Evolutionary conservation across 2,888 invertebrate genomes (phyloP).

Genomic region (Plagodis pulveraria): DNA sequence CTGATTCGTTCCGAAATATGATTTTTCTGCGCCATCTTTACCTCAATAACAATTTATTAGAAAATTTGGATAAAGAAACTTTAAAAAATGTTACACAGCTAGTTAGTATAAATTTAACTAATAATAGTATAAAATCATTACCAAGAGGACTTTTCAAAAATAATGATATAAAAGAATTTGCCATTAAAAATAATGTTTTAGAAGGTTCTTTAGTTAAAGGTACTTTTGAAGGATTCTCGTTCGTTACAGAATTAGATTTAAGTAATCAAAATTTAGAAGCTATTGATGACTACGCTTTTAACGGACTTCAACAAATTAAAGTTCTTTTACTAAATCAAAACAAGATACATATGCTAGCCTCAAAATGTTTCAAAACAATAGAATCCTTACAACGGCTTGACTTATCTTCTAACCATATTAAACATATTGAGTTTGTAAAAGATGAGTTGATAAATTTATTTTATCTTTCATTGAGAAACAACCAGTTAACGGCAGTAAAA

Average conservation of each 20-base stretch:
- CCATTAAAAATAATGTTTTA: conserved; percentile 52
- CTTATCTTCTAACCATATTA: conserved; percentile 61
- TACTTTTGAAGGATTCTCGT: conserved; percentile 58
- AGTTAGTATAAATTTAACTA: conserved; percentile 50
- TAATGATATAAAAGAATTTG: conserved; percentile 51
- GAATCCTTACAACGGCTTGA: conserved; percentile 50
- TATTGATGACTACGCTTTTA: conserved; percentile 62
- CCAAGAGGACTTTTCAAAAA: conserved; percentile 56
- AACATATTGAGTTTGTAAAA: conserved; percentile 55
- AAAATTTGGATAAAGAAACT: conserved; percentile 41
- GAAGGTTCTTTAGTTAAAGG: conserved; percentile 57
- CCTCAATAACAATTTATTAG: conserved; percentile 55
- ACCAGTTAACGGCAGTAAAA: conserved; percentile 52
- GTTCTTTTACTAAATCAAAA: conserved; percentile 59
- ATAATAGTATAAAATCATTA: conserved; percentile 54
- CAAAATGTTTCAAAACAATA: conserved; percentile 53
- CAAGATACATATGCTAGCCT: conserved; percentile 46
- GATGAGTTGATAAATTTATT: conserved; percentile 52
- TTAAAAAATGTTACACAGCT: conserved; percentile 46
- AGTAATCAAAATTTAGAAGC: conserved; percentile 53
- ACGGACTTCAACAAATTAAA: conserved; percentile 48
- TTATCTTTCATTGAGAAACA: conserved; percentile 52
- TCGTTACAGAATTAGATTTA: conserved; percentile 51
- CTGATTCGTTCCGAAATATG: conserved; percentile 46
- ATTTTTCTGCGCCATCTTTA: conserved; percentile 44